Conservation (phyloP, 2,113 vertebrate genomes). For the Sylvia atricapilla region DNA sequence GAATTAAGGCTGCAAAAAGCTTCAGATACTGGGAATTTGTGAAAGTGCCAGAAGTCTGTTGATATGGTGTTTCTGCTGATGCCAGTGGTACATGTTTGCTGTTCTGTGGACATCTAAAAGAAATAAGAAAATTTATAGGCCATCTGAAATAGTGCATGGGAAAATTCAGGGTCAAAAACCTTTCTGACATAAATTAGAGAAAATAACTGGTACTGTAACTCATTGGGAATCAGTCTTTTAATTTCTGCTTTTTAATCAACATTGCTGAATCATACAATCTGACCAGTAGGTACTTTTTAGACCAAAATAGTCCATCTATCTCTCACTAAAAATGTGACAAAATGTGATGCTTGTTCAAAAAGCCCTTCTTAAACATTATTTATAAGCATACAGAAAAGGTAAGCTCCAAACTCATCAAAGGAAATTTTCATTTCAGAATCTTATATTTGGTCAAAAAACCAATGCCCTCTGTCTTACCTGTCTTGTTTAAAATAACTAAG, state of each 20-base stretch:
- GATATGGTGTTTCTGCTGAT: neutral
- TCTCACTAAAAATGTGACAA: neutral
- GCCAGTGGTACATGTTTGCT: neutral
- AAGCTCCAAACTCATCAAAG: neutral
- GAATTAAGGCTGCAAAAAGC: neutral
- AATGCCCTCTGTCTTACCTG: rapidly evolving
- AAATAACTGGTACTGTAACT: neutral
- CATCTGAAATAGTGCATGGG: neutral
- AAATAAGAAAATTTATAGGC: neutral
- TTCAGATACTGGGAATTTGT: neutral
- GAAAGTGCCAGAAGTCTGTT: neutral
- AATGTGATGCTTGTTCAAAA: neutral
- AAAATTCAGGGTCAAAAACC: neutral
- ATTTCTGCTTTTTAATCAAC: neutral
- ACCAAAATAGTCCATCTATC: neutral
- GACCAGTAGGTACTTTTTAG: neutral
- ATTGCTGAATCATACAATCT: neutral
- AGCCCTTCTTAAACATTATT: neutral
- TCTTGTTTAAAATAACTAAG: neutral
- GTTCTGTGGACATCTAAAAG: neutral
- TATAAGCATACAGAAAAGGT: neutral
- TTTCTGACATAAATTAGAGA: neutral
- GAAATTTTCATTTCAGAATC: neutral
- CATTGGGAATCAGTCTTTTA: neutral
- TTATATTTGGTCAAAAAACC: neutral